Evolutionary conservation across 2,113 vertebrate species (phyloP).

Genomic region (Urocolius indicus): DNA sequence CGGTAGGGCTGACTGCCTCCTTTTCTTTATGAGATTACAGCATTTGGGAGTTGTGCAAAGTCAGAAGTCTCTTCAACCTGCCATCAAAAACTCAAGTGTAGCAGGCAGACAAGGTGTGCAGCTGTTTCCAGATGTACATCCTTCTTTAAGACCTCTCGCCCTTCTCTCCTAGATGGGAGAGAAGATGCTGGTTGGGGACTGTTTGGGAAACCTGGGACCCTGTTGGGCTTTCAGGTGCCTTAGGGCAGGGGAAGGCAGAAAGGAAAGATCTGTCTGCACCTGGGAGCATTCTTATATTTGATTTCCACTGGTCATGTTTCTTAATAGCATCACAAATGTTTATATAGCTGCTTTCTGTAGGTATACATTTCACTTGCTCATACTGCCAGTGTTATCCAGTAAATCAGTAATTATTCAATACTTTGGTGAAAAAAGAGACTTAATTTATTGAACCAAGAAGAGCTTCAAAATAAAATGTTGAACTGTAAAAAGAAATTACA

Average conservation of each 20-base stretch:
- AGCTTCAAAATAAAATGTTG: neutral
- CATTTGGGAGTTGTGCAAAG: neutral
- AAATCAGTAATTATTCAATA: neutral
- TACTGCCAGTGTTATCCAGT: neutral
- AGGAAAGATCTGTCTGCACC: neutral
- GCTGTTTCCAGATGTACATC: neutral
- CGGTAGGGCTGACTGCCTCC: neutral
- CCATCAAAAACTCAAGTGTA: neutral
- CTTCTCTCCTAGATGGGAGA: neutral
- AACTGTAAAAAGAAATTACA: neutral
- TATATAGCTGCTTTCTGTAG: neutral
- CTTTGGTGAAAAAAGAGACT: neutral
- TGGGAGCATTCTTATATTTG: neutral
- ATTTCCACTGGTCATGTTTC: neutral
- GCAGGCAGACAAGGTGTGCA: neutral
- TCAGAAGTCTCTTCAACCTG: neutral
- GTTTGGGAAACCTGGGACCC: neutral
- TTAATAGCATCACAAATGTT: neutral
- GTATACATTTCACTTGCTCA: neutral
- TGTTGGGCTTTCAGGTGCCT: neutral
- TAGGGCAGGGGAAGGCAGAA: neutral
- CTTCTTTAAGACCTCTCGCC: neutral
- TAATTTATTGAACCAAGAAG: neutral
- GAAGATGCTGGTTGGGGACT: neutral
- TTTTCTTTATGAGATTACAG: neutral